Evolutionary conservation across 1,140 invertebrate genomes (phyloP), one percentile per base, ranked within the genome.

Genomic region (Nasonia vitripennis): DNA sequence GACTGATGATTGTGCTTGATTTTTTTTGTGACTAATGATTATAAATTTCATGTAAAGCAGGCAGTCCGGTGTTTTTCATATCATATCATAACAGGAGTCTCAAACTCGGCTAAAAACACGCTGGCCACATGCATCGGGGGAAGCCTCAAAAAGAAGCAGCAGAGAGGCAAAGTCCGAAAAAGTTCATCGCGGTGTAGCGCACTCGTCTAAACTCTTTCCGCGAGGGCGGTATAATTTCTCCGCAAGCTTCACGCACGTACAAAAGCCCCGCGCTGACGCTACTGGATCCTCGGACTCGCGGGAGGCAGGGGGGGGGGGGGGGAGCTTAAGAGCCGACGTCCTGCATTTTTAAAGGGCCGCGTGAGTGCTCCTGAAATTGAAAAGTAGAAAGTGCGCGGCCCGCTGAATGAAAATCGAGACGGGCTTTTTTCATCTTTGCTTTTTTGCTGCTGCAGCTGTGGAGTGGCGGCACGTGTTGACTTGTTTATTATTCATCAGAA

Each of bases 341-440:
- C 45, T 86, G 79, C 51, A 86, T 86, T 86, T 81, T 86, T 86
- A 73, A 86, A 73, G 34, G 74, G 9, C 12, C 41, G n/a, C 79
- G 71, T 48, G 75, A 86, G 80, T 83, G 85, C 80, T 86, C 78
- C 31, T 70, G 67, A 81, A 85, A 85, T 85, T 80, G 78, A 81
- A 81, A 85, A 85, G 51, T 81, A 75, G 78, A 41, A 84, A 84
- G 68, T 27, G 77, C 27, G 70, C 62, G 14, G 20, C 41, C 34
- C 20, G 37, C 45, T 77, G 81, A 83, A 77, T 83, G 55, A 83
- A 83, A 83, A 83, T 77, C 81, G 81, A 75, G 68, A 34, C 68
- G 68, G 9, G 68, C 68, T 27, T 77, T 27, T 77, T 51, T 51
- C 14, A 17, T 51, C 17, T 17, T 7, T 11, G 11, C 6, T 62